phyloP scores from a whole-genome alignment of 2,113 vertebrate species.

The Procavia capensis region DNA sequence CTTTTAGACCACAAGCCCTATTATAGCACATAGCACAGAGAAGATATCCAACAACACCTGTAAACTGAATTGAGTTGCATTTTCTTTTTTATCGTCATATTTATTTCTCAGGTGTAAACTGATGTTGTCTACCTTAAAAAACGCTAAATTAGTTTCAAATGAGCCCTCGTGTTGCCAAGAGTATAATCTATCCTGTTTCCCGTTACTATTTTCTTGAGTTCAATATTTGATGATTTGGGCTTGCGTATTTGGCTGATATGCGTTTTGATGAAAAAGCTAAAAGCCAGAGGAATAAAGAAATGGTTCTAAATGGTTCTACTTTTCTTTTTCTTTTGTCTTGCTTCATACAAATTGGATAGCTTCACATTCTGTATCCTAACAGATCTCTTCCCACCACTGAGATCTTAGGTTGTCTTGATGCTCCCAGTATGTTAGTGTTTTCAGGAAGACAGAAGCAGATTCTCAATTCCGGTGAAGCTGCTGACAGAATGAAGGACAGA shows the following conservation, averaged over 20 bases:
- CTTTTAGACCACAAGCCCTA: neutral
- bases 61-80: neutral
- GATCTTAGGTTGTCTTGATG: neutral
- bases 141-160: neutral
- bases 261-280: neutral
- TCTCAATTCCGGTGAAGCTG: neutral
- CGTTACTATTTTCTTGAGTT: neutral
- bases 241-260: neutral
- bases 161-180: neutral
- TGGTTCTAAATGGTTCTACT: neutral
- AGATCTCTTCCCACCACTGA: neutral
- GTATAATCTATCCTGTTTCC: neutral
- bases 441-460: neutral
- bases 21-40: neutral
- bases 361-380: neutral
- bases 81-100: neutral
- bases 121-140: neutral
- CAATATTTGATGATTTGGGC: neutral
- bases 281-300: neutral
- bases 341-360: conserved; percentile 19
- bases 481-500: neutral
- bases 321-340: too few species aligned
- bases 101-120: neutral
- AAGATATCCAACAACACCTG: neutral
- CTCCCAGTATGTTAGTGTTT: neutral